Conservation (phyloP, 2,797 vertebrate species). For the Tarsius wallacei region DNA sequence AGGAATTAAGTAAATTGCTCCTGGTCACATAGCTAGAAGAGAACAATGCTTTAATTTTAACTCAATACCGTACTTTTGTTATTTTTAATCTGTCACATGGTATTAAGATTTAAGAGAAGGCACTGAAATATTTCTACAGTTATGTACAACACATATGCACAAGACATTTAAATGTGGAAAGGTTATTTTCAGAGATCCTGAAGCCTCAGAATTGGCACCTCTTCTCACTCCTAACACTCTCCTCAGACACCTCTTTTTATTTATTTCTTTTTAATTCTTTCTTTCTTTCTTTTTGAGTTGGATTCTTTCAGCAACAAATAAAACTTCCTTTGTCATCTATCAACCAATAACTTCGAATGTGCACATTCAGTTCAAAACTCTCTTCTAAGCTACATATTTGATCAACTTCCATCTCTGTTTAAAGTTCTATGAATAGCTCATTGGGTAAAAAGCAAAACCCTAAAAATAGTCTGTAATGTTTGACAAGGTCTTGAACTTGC, state of each 20-base stretch:
- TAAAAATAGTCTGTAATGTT: not conserved
- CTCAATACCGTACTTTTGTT: not conserved
- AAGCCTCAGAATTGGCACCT: conserved; percentile 13
- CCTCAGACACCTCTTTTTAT: not conserved
- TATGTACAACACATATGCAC: not conserved
- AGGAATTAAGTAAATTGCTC: no score
- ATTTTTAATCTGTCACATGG: not conserved
- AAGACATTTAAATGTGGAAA: conserved; percentile 12
- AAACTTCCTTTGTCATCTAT: not conserved
- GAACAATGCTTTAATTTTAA: no score
- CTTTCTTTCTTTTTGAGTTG: no score
- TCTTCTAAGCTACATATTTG: conserved; percentile 2
- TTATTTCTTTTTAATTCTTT: no score
- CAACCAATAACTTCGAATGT: not conserved
- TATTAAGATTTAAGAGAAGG: conserved; percentile 28
- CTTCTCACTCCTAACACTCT: conserved; percentile 29
- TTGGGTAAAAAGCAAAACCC: not conserved
- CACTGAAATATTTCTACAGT: conserved; percentile 14
- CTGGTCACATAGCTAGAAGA: no score
- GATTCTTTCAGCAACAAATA: conserved; percentile 17
- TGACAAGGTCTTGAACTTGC: not conserved
- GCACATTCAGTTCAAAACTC: not conserved
- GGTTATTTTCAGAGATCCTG: conserved; percentile 41
- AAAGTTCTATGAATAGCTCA: not conserved
- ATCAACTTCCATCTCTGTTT: not conserved